Base-by-base conservation (phyloP, 2,797 vertebrate genomes). In the Esox lucius region DNA sequence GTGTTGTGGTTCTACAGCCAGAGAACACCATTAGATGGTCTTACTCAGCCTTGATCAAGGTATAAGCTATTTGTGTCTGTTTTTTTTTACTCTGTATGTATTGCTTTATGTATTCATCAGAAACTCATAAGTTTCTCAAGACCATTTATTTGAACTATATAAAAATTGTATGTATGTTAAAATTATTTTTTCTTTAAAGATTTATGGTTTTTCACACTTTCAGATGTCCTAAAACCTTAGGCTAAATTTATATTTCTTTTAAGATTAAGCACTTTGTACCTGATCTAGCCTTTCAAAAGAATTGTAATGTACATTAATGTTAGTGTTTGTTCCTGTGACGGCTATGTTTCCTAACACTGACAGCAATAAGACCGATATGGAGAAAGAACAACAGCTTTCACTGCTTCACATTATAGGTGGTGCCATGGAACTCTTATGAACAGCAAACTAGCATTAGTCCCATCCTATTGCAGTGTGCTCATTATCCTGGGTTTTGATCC, bases 1-100 rank as follows among this genome's bases (percentile, higher is more conserved):
- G 80, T 74, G 78, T 84, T 39, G 75, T 68, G 5, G 1, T n/a
- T n/a, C 5, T 67, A 78, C 35, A 53, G 8, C 33, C 9, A 22
- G 28, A 8, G 77, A 75, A 77, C 49, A 68, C 49, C 53, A 77
- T 68, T 56, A 28, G 74, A 35, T 81, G 78, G 75, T 75, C 28
- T 7, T 33, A 68, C 19, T 39, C 12, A 8, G 42, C 19, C 26
- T 51, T 28, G 15, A 15, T 56, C 15, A 42, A 33, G 7, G 24
- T 16, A 16, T 64, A n/a, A 28, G 13, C 64, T 66, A 26, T 61
- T 19, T 26, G 15, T 51, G n/a, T 70, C 15, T 19, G 61, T 68
- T 12, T 69, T 6, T 11, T 26, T 9, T 26, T 11, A 28, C 13
- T 67, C 7, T 42, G 16, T 12, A 35, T 72, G 67, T n/a, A 67